Base-by-base conservation (phyloP, 2,113 vertebrate species). In the Baryphthengus martii region DNA sequence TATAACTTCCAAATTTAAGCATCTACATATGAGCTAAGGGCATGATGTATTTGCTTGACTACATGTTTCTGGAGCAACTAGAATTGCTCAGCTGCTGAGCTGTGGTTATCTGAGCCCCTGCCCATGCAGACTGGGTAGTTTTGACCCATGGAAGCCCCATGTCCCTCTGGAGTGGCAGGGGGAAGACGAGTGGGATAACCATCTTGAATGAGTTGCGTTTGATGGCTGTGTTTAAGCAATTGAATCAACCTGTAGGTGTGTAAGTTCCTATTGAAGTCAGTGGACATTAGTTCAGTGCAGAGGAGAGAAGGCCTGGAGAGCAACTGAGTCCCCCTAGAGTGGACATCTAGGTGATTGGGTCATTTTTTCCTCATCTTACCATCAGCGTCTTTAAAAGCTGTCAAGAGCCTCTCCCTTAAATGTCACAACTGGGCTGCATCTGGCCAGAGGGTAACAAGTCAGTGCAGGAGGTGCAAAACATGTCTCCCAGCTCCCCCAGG, bases 91-190 rank as follows among this genome's bases (percentile, higher is more conserved):
- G 35, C 10, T 40, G 25, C 58, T 70, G 28, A 44, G 14, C 39
- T 80, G 24, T 56, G n/a, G 9, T 73, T 65, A 20, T 35, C 62
- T 56, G 39, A 68, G 33, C 62, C 23, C 23, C 8, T 5, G 31
- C 4, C 10, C 40, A 6, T 0, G 3, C 9, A 9, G 26, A 17
- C 15, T 80, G 29, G 23, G 67, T 72, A 52, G 0, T 13, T 88
- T 29, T 21, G 50, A 28, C n/a, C 40, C n/a, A 2, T 16, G 29
- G 62, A 18, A 75, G 21, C 4, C 33, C 28, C 26, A 25, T 4
- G 33, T n/a, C 7, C 33, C 55, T 11, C 58, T 56, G 52, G 49
- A 86, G 26, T 17, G 39, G 39, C 42, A 62, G 24, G 8, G 33
- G 47, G 13, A 92, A 77, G 47, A 29, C 9, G 4, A 7, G 7